A percentile compares a stretch with the other conserved stretches of the same genome.
These are phyloP conservation scores for Pantherophis alleghaniensis DNA, from an alignment of 2,797 vertebrate genomes.

Conservation along the genomic window DNA sequence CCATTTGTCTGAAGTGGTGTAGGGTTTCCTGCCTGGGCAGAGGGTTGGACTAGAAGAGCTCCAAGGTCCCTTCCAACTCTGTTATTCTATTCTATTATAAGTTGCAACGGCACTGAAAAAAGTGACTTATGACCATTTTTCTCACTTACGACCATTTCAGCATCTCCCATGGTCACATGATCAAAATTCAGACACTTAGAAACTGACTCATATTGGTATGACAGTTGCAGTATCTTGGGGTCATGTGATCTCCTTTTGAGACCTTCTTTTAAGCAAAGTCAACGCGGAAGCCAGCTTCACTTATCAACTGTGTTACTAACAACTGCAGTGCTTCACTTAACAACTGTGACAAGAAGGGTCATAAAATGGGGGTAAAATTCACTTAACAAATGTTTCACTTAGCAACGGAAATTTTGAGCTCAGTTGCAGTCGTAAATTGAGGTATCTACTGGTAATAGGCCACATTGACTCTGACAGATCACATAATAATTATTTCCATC, in stretches of 20 bases:
- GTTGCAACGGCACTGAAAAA: not conserved
- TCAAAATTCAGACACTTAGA: not conserved
- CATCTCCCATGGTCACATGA: not conserved
- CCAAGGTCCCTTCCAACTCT: no score
- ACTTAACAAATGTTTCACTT: not conserved
- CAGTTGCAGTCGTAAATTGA: not conserved
- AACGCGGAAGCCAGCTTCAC: not conserved
- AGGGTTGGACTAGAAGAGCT: no score
- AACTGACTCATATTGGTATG: not conserved
- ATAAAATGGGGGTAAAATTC: no score
- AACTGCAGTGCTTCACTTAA: not conserved
- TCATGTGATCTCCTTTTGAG: not conserved
- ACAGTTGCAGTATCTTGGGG: not conserved
- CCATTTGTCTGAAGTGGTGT: no score
- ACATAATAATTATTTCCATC: not conserved
- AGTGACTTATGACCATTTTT: not conserved
- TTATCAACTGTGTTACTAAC: not conserved
- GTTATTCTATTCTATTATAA: no score
- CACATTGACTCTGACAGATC: not conserved
- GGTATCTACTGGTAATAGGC: not conserved
- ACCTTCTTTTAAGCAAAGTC: not conserved
- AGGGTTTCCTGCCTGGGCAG: no score
- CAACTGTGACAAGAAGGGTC: not conserved
- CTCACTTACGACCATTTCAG: not conserved
- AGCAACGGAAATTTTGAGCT: not conserved